These are phyloP conservation scores for Sipunculus nudus DNA, from an alignment of 2,888 invertebrate genomes.

Conservation along the genomic window DNA sequence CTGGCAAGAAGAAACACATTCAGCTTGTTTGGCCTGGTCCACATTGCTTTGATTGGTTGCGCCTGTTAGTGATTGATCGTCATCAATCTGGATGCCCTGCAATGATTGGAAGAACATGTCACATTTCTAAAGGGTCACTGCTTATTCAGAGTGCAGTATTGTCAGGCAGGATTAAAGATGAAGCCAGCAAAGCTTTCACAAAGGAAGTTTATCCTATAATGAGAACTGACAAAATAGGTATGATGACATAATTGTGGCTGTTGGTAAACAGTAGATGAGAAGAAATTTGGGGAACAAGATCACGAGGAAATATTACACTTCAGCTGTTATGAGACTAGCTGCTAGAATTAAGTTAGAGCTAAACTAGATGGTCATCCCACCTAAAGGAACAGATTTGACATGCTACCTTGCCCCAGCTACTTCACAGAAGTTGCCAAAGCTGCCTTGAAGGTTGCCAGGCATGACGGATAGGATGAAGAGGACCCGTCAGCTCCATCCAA, in stretches of 20 bases:
- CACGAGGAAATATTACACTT: conserved; percentile 1
- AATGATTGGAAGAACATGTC: background rate
- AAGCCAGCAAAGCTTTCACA: background rate
- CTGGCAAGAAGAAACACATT: background rate
- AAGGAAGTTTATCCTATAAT: background rate
- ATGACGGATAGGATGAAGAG: conserved; percentile 26
- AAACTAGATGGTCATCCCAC: background rate
- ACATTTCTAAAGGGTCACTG: background rate
- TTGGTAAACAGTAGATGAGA: conserved; percentile 3
- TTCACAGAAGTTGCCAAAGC: conserved; percentile 29
- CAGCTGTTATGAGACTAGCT: conserved; percentile 1
- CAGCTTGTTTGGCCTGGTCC: conserved; percentile 4
- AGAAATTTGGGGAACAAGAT: conserved; percentile 4
- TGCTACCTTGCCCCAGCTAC: conserved; percentile 22
- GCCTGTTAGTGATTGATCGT: background rate
- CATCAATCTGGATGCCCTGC: conserved; percentile 2
- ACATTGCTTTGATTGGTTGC: conserved; percentile 5
- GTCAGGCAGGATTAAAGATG: background rate
- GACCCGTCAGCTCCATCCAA: conserved; percentile 29
- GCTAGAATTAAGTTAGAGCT: background rate
- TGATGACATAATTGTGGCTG: background rate
- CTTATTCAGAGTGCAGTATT: background rate
- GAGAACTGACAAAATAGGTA: background rate
- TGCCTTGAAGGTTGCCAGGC: conserved; percentile 17
- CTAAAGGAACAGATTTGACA: background rate